These are phyloP conservation scores for Motacilla alba DNA, from an alignment of 2,113 vertebrate species.

Conservation along the genomic window DNA sequence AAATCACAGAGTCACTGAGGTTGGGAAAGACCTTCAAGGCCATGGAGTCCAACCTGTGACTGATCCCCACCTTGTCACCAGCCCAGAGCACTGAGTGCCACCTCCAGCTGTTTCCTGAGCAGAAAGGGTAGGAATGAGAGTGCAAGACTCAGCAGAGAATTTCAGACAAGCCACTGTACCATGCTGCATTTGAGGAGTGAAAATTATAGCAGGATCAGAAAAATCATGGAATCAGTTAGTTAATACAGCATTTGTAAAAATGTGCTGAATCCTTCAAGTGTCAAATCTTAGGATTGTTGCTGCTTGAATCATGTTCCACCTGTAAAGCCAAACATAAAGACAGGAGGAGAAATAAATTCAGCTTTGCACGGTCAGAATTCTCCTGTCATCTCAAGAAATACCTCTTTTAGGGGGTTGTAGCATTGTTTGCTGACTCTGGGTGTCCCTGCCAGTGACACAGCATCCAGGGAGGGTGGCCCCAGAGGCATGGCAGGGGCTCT, in stretches of 20 bases:
- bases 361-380: no score
- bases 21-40: not conserved
- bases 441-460: not conserved
- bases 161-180: not conserved
- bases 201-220: not conserved
- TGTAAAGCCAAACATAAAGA: not conserved
- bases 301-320: constrained; percentile 11
- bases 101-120: not conserved
- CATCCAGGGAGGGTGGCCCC: not conserved
- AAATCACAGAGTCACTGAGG: not conserved
- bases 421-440: not conserved
- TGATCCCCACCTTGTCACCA: not conserved
- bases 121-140: not conserved
- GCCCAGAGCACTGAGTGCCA: not conserved
- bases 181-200: not conserved
- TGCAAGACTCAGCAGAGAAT: not conserved
- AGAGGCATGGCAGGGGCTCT: not conserved
- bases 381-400: not conserved
- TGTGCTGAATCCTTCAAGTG: constrained; percentile 4
- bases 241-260: not conserved
- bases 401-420: not conserved
- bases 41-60: not conserved
- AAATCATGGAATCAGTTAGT: not conserved
- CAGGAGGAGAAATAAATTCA: constrained; percentile 20
- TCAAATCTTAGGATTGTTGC: not conserved